A percentile compares a stretch with the other conserved stretches of the same genome.
Evolutionary conservation across 2,888 invertebrate species (phyloP).

Genomic region (Epinotia demarniana): DNA sequence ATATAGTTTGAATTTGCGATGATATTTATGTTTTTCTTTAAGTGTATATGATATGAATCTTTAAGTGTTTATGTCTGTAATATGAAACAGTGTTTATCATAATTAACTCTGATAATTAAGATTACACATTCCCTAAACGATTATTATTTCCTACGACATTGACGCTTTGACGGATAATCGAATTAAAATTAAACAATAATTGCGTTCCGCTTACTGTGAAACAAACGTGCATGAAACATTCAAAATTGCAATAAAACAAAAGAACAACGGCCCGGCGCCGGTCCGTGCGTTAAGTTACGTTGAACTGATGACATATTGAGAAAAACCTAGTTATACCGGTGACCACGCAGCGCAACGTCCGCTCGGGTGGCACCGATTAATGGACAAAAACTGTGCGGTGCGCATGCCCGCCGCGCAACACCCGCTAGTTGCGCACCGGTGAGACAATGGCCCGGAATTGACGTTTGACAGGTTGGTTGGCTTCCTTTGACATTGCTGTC

Average conservation of each 20-base stretch:
- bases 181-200: background rate
- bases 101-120: background rate
- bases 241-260: background rate
- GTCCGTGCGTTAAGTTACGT: slow-evolving; percentile 1
- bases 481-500: background rate
- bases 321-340: slow-evolving; percentile 15
- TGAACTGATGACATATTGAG: slow-evolving; percentile 19
- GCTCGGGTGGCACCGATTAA: slow-evolving; percentile 27
- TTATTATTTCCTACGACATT: background rate
- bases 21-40: too few relatives aligned
- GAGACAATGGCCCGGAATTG: background rate
- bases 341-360: slow-evolving; percentile 18
- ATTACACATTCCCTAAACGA: background rate
- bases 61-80: too few relatives aligned
- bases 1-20: too few relatives aligned
- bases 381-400: slow-evolving; percentile 1
- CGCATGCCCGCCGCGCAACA: slow-evolving; percentile 23
- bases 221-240: background rate
- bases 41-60: too few relatives aligned
- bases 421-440: slow-evolving; percentile 8
- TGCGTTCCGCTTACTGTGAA: background rate
- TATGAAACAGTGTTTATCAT: background rate
- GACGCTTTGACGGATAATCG: background rate
- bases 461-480: background rate
- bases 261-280: background rate